Conservation (phyloP, 2,888 invertebrate species). For the Macrophya alboannulata region DNA sequence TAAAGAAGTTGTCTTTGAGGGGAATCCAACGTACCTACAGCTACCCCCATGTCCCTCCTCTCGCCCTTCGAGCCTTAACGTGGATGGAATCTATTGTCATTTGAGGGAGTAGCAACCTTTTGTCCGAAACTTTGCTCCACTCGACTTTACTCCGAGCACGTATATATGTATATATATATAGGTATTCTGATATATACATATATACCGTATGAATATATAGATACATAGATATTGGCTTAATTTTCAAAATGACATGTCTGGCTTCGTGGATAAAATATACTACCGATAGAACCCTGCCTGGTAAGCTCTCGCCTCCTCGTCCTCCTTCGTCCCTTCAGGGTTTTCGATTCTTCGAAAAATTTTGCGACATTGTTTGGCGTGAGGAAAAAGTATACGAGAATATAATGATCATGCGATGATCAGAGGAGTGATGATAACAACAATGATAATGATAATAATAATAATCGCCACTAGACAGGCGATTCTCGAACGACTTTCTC, state of each 20-base stretch:
- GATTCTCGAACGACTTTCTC: not conserved
- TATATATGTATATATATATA: not conserved
- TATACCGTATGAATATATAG: not conserved
- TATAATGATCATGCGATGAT: not conserved
- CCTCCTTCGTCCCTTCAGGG: not conserved
- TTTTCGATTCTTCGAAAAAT: not conserved
- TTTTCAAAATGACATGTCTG: constrained; percentile 66
- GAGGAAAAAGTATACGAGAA: not conserved
- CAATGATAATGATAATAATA: not conserved
- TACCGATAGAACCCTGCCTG: constrained; percentile 1
- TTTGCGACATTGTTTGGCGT: not conserved
- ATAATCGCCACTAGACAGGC: not conserved
- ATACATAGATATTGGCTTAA: constrained; percentile 67
- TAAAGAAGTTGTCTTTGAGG: constrained; percentile 73
- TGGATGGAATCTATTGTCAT: constrained; percentile 71
- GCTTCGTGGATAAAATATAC: constrained; percentile 29
- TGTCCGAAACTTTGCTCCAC: constrained; percentile 63
- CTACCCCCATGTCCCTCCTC: constrained; percentile 8
- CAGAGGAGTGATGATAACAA: not conserved
- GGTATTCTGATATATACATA: constrained; percentile 3
- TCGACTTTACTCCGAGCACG: constrained; percentile 59
- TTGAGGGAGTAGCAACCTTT: constrained; percentile 65
- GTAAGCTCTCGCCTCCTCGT: not conserved
- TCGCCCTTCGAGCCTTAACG: constrained; percentile 59
- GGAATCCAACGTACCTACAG: not conserved